Conservation (phyloP, 2,113 vertebrate species). For the Microtus ochrogaster region DNA sequence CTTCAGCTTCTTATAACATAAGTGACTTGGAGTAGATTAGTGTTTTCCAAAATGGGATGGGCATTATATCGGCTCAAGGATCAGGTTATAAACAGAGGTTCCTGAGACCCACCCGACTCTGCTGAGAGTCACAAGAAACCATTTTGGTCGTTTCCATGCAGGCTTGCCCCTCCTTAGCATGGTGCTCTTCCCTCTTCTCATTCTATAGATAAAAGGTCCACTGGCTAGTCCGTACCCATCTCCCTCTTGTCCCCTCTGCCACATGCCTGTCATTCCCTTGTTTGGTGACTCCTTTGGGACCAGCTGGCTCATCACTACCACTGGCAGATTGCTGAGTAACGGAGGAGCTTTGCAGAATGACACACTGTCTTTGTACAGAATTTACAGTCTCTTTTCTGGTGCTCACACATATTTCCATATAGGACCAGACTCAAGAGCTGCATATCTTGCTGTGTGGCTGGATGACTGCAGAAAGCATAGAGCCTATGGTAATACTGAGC, state of each 20-base stretch:
- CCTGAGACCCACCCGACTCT: not conserved
- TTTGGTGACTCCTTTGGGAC: not conserved
- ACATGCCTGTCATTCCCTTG: not conserved
- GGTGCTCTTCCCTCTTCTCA: not conserved
- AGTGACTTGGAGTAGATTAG: not conserved
- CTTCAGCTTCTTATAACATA: not conserved
- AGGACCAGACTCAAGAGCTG: not conserved
- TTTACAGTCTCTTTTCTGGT: not conserved
- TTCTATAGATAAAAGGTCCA: not conserved
- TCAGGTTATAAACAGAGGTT: not conserved
- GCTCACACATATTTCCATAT: accelerated
- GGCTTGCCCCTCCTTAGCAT: not conserved
- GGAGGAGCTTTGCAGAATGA: not conserved
- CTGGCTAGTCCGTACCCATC: not conserved
- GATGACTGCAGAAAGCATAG: not conserved
- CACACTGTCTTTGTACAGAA: not conserved
- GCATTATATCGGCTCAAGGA: not conserved
- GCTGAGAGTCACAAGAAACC: not conserved
- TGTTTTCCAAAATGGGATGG: not conserved
- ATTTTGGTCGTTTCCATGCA: not conserved
- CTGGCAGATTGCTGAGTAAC: not conserved
- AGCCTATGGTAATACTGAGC: not conserved
- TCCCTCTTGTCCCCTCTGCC: not conserved
- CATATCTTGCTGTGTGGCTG: not conserved
- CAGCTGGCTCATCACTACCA: not conserved